Base-by-base conservation (phyloP, 2,888 invertebrate genomes). In the Drosophila hamatofila region DNA sequence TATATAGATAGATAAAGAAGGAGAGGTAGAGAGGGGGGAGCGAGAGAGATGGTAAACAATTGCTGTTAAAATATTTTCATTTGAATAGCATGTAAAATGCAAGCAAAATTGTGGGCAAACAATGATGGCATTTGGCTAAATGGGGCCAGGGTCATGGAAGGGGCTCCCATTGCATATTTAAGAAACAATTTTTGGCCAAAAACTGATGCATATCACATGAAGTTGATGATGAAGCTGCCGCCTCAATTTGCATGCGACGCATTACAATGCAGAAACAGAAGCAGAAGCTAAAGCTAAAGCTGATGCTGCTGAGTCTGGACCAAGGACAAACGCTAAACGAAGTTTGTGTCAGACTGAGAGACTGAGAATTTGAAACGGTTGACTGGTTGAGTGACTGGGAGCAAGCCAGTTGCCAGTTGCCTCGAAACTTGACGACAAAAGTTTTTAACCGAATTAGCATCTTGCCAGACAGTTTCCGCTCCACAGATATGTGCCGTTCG, bases 381-480 rank as follows among this genome's bases (percentile, higher is more conserved):
- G 70, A 69, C 59, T 69, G 63, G 58, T 23, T 65, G 67, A 54
- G 35, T 46, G 69, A 59, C 61, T 58, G 75, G 66, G 55, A 68
- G 63, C 35, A 61, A 64, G 67, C 65, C 80, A 69, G 83, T 49
- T 49, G 49, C 18, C 30, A 54, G 54, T 74, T 86, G 81, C 84
- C 84, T 66, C 74, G 78, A 76, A 87, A 85, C 89, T 85, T 85
- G 89, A 87, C 75, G 88, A 84, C 81, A 81, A 89, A 86, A 86
- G 79, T 83, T 86, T 86, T 86, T 89, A 86, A 86, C 87, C 86
- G 77, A 86, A 86, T 86, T 86, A 86, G 89, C 86, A 86, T 86
- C 86, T 86, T 89, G 83, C 80, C 89, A 88, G 88, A 89, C 88
- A 86, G 89, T 89, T 86, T 80, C 83, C 83, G 75, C 67, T 84